Conservation (phyloP, 2,113 vertebrate species). For the Buteo buteo region DNA sequence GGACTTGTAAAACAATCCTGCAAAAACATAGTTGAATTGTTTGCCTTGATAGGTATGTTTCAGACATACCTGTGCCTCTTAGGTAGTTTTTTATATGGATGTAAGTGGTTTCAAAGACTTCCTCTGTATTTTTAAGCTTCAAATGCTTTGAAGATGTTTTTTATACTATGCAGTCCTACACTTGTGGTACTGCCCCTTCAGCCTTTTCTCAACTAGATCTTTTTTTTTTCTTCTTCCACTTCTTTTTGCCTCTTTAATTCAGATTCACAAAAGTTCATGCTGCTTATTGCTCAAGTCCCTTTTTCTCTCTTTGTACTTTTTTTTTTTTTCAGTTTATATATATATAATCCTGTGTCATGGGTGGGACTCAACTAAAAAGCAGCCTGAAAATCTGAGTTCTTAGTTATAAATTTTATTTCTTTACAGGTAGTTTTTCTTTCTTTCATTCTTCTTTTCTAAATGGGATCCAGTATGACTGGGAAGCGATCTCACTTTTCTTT, state of each 20-base stretch:
- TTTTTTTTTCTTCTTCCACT: not conserved
- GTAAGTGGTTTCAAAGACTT: not conserved
- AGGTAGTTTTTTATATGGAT: not conserved
- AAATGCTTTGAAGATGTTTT: not conserved
- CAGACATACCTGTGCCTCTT: not conserved
- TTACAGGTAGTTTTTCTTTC: not conserved
- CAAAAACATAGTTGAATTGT: not conserved
- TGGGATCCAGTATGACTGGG: not conserved
- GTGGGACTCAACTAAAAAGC: not conserved
- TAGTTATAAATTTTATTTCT: not conserved
- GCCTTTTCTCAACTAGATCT: not conserved
- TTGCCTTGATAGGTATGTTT: not conserved
- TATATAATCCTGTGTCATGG: not conserved
- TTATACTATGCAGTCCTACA: not conserved
- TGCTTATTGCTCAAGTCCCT: not conserved
- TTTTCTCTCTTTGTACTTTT: not conserved
- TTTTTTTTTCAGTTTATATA: not conserved
- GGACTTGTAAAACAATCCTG: not conserved
- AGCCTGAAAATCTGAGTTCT: not conserved
- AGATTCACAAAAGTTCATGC: not conserved
- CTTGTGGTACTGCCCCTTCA: rapidly evolving
- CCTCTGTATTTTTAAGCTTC: not conserved
- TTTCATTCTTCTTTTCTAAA: not conserved
- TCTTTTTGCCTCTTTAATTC: not conserved
- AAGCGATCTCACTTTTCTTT: not conserved